These are phyloP conservation scores for Daubentonia madagascariensis DNA, from an alignment of 2,113 vertebrate genomes.

Conservation along the genomic window DNA sequence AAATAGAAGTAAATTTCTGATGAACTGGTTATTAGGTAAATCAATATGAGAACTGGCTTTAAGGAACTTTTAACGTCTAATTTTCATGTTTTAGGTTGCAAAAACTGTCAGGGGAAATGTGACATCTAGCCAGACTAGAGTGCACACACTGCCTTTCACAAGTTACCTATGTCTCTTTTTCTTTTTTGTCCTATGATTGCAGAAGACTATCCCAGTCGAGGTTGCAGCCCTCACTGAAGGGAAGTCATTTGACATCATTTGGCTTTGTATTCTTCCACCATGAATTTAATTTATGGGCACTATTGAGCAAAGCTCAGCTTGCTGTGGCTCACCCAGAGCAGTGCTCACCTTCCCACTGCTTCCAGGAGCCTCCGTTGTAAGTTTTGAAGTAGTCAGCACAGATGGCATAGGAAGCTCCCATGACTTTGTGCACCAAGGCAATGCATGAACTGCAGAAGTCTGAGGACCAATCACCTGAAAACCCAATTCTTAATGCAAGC, in stretches of 20 bases:
- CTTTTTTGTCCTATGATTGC: neutral
- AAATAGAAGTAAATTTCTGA: neutral
- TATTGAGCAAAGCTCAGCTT: neutral
- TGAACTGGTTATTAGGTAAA: neutral
- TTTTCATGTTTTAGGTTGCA: neutral
- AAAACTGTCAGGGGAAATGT: neutral
- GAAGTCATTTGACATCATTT: neutral
- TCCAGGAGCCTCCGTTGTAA: neutral
- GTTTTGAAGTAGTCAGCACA: neutral
- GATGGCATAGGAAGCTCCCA: fast-evolving
- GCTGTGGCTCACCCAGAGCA: neutral
- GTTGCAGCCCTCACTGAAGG: neutral
- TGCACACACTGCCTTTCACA: fast-evolving
- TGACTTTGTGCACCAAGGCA: neutral
- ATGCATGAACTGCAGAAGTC: neutral
- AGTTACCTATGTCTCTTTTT: neutral
- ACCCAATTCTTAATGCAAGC: neutral
- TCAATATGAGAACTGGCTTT: neutral
- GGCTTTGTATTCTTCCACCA: neutral
- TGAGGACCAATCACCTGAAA: neutral
- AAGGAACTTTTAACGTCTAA: neutral
- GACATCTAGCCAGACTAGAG: neutral
- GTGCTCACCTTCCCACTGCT: neutral
- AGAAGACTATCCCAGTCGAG: fast-evolving
- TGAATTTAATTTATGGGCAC: neutral